Evolutionary conservation across 2,888 invertebrate species (phyloP).

Genomic region (Allygus modestus): DNA sequence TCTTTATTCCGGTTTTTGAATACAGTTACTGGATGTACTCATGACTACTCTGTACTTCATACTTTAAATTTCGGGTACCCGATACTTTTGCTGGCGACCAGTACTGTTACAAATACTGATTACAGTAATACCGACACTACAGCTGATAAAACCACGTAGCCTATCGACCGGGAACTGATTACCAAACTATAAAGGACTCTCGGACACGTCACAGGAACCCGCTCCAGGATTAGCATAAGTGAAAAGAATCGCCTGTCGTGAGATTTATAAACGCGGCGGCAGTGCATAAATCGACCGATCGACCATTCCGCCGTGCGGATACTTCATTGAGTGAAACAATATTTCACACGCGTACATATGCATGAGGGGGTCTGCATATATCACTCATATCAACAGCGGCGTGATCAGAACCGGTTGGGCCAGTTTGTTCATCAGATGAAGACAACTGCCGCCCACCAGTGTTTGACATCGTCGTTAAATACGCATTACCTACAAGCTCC

Average conservation of each 20-base stretch:
- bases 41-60: too few species aligned
- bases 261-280: constrained; percentile 30
- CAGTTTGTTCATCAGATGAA: background rate
- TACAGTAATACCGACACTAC: too few species aligned
- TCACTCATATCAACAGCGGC: constrained; percentile 18
- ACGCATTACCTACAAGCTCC: background rate
- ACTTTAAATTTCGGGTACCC: too few species aligned
- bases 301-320: constrained; percentile 11
- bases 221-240: constrained; percentile 44
- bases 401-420: constrained; percentile 2
- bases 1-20: too few species aligned
- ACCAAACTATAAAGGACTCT: too few species aligned
- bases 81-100: too few species aligned
- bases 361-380: too few species aligned
- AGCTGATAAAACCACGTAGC: too few species aligned
- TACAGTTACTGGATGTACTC: too few species aligned
- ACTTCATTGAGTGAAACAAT: constrained; percentile 35
- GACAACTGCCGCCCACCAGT: background rate
- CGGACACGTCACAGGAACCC: too few species aligned
- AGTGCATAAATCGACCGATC: constrained; percentile 25
- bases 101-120: too few species aligned
- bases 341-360: background rate
- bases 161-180: too few species aligned
- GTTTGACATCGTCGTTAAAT: constrained; percentile 15
- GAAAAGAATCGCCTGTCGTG: constrained; percentile 20